Conservation (phyloP, 2,888 invertebrate species). For the Gastrophysa polygoni region DNA sequence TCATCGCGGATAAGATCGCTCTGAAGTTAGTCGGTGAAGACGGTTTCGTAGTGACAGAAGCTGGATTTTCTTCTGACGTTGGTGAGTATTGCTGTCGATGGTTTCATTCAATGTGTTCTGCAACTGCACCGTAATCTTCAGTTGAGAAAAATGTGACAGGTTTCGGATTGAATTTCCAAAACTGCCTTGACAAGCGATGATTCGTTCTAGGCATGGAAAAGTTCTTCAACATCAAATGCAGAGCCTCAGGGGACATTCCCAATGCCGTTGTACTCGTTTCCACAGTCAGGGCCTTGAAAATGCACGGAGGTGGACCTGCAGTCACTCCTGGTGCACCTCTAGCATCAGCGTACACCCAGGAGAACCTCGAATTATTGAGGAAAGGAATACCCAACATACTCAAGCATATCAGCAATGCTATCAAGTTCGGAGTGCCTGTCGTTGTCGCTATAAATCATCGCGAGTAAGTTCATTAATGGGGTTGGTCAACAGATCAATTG, state of each 20-base stretch:
- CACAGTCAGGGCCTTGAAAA: constrained; percentile 94
- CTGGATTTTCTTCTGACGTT: constrained; percentile 98
- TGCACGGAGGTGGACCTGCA: constrained; percentile 97
- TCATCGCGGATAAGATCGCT: constrained; percentile 92
- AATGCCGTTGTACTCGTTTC: constrained; percentile 91
- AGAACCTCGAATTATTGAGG: constrained; percentile 83
- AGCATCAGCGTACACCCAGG: constrained; percentile 82
- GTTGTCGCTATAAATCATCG: constrained; percentile 93
- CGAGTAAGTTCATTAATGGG: constrained; percentile 64
- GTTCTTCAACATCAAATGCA: constrained; percentile 96
- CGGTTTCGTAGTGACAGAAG: constrained; percentile 96
- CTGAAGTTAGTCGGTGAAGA: constrained; percentile 89
- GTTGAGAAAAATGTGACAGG: no score
- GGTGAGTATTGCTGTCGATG: constrained; percentile 60
- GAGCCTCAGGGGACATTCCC: constrained; percentile 83
- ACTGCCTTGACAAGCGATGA: no score
- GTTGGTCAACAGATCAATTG: no score
- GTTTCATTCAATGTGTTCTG: no score
- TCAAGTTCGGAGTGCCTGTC: constrained; percentile 89
- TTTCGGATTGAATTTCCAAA: no score
- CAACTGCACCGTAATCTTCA: no score
- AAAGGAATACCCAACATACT: constrained; percentile 89
- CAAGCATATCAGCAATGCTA: constrained; percentile 93
- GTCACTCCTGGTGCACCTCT: constrained; percentile 87
- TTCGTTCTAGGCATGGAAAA: constrained; percentile 85